A percentile compares a stretch with the other conserved stretches of the same genome.
These are phyloP conservation scores for Sinocyclocheilus anophthalmus DNA, from an alignment of 2,113 vertebrate genomes.

Conservation along the genomic window DNA sequence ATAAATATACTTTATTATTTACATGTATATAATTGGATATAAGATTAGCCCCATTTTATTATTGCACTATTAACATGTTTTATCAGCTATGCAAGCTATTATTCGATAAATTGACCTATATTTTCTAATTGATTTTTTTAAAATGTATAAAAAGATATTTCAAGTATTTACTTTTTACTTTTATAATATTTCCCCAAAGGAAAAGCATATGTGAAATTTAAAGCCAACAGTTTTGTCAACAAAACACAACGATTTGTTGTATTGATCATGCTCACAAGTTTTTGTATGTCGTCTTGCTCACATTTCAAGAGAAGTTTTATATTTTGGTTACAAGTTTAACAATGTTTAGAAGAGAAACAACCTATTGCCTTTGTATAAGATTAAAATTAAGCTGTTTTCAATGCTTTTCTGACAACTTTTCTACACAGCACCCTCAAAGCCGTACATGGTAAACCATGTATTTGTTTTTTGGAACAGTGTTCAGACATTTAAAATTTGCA, in stretches of 20 bases:
- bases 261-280: neutral
- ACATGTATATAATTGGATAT: conserved; percentile 59
- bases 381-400: conserved; percentile 14
- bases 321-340: neutral
- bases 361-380: neutral
- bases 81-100: conserved; percentile 64
- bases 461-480: conserved; percentile 13
- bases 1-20: conserved; percentile 57
- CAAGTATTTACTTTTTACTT: conserved; percentile 31
- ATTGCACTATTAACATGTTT: conserved; percentile 64
- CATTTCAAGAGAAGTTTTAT: conserved; percentile 15
- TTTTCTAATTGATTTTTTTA: conserved; percentile 45
- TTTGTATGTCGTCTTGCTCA: conserved; percentile 6
- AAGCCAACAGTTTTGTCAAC: neutral
- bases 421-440: conserved; percentile 33
- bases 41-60: conserved; percentile 52
- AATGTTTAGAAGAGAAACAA: neutral
- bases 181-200: conserved; percentile 43
- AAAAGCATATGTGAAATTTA: conserved; percentile 41
- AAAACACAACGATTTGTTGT: neutral
- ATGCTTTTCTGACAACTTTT: conserved; percentile 14
- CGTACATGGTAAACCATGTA: conserved; percentile 24
- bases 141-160: conserved; percentile 27
- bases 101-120: conserved; percentile 52
- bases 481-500: conserved; percentile 42